phyloP scores from a whole-genome alignment of 2,797 vertebrate genomes.

The Phrynocephalus guinanensis region DNA sequence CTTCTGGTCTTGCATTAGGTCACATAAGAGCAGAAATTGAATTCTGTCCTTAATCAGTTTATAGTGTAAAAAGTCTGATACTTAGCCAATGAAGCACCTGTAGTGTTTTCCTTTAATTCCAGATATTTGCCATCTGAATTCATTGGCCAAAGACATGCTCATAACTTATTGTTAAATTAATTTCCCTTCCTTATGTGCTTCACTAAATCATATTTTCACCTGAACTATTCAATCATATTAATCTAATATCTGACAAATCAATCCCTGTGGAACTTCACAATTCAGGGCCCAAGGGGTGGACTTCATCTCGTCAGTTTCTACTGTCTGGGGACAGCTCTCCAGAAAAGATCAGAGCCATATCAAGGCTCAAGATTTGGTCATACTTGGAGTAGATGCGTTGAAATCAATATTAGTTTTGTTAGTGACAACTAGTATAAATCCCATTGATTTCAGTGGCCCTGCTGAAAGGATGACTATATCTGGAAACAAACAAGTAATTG shows the following conservation, averaged over 20 bases:
- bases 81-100: background rate
- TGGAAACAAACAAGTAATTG: background rate
- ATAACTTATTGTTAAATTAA: background rate
- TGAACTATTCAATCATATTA: background rate
- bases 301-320: too few species aligned
- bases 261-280: too few species aligned
- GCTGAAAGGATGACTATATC: background rate
- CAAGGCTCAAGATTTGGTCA: background rate
- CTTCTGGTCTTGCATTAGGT: too few species aligned
- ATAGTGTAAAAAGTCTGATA: background rate
- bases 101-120: background rate
- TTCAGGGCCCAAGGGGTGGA: too few species aligned
- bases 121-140: background rate
- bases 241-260: background rate
- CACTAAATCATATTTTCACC: background rate
- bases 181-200: background rate
- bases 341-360: too few species aligned
- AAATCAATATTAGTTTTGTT: too few species aligned
- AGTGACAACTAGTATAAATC: background rate
- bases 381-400: background rate
- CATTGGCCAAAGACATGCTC: background rate
- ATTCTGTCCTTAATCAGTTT: background rate
- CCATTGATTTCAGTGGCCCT: background rate
- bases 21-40: too few species aligned
- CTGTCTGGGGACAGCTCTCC: too few species aligned